These are phyloP conservation scores for Micromussa lordhowensis DNA, from an alignment of 92 coral and sea anemone species.

Conservation along the genomic window DNA sequence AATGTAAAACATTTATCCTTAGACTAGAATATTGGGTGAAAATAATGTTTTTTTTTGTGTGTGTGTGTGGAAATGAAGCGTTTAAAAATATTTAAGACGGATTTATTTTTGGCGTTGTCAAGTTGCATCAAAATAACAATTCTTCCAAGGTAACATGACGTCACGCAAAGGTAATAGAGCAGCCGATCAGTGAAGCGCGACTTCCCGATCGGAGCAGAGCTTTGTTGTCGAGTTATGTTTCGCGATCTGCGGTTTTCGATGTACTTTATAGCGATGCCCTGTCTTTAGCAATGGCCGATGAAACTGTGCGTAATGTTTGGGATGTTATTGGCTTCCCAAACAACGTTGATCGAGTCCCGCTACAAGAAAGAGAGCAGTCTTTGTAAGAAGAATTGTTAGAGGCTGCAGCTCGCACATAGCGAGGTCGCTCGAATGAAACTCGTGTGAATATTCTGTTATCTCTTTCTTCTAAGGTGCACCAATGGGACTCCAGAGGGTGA, in stretches of 20 bases:
- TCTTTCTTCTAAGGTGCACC: conserved; percentile 54
- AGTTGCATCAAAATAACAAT: conserved; percentile 12
- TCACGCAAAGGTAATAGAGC: conserved; percentile 61
- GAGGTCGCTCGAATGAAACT: conserved; percentile 13
- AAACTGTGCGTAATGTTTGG: conserved; percentile 69
- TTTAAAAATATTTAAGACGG: not conserved
- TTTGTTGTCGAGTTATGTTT: conserved; percentile 16
- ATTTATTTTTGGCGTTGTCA: not conserved
- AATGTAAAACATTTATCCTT: too few relatives aligned
- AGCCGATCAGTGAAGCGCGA: conserved; percentile 38
- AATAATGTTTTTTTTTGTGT: too few relatives aligned
- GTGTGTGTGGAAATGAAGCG: too few relatives aligned
- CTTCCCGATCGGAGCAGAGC: not conserved
- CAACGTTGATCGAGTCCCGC: conserved; percentile 39
- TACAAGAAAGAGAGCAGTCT: conserved; percentile 14
- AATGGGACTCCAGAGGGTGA: conserved; percentile 47
- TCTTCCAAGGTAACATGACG: conserved; percentile 67
- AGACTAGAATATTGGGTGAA: too few relatives aligned
- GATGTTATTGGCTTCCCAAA: conserved; percentile 59
- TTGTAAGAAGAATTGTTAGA: conserved; percentile 21
- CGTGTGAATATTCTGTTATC: conserved; percentile 48
- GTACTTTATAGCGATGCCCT: not conserved
- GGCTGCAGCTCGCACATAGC: not conserved
- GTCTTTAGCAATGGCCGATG: conserved; percentile 55
- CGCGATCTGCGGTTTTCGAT: conserved; percentile 29